Percentiles rank a stretch among this genome's conserved stretches.
Evolutionary conservation across 2,113 vertebrate species (phyloP).

Genomic region (Eptesicus fuscus): DNA sequence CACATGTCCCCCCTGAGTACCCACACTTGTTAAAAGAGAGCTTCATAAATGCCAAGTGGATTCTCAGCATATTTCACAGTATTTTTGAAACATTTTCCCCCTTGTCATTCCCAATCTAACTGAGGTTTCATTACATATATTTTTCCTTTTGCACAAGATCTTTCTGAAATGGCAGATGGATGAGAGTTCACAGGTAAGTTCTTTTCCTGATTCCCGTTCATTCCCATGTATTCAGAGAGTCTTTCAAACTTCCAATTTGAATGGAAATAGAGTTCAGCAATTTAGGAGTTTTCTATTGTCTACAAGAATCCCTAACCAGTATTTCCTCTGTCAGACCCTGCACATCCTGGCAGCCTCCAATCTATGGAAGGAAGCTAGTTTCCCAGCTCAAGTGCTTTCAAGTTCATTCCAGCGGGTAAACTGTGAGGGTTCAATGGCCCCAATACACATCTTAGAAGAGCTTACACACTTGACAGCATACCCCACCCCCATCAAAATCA

Average conservation of each 20-base stretch:
- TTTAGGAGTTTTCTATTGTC: neutral
- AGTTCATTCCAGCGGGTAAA: no score
- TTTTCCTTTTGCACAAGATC: neutral
- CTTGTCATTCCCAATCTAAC: neutral
- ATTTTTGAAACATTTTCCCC: neutral
- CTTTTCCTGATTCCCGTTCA: neutral
- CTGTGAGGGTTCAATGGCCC: neutral
- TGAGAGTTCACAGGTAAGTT: neutral
- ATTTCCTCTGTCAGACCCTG: neutral
- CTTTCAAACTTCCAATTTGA: neutral
- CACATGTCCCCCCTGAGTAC: neutral
- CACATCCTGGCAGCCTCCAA: neutral
- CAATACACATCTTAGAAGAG: neutral
- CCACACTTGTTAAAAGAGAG: neutral
- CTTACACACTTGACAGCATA: neutral
- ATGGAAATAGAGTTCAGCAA: neutral
- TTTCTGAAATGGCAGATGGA: neutral
- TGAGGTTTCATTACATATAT: neutral
- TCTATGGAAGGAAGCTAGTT: accelerated
- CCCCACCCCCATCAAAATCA: neutral
- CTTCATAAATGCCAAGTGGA: neutral
- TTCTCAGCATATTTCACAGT: neutral
- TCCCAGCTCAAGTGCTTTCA: neutral
- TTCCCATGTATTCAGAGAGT: neutral
- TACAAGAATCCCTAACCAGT: neutral